Base-by-base conservation (phyloP, 2,888 invertebrate genomes). In the Stenotaenia linearis region DNA sequence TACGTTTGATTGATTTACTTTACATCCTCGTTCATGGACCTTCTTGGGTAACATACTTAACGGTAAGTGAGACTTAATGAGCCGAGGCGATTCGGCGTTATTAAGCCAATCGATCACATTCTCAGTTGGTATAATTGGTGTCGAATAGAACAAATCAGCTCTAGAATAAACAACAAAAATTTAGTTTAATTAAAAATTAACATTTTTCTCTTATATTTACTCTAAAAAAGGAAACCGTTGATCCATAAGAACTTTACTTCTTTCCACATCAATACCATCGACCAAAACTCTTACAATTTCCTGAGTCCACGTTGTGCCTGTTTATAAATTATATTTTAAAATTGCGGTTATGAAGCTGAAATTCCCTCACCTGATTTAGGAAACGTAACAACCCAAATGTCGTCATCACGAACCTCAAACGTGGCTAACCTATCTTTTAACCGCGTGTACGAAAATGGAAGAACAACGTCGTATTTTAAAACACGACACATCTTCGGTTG, bases 341-440 rank as follows among this genome's bases (percentile, higher is more conserved):
- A 12, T 7, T 40, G 2, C 2, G 15, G 2, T 15, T 12, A 12
- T 15, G 12, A 2, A 2, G 40, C 2, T 40, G 2, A 40, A 40
- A 40, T 15, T 75, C 75, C 79, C 82, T 85, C 84, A 90, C 92
- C 91, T 79, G 88, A 87, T 85, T 90, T 89, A 0, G 89, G 89
- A 84, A 88, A 89, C 82, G 88, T 89, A 82, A 88, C 87, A 1
- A 90, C 86, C 89, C 89, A 90, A 28, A 89, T 83, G 81, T 90
- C 90, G 61, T 88, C 87, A 21, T 89, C 86, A 3, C 86, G 84
- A 4, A 89, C 87, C 78, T 87, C 84, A 83, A 89, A 87, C 1
- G 21, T 56, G 18, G 23, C 4, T 56, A 56, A 56, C 23, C 56
- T 3, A 3, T 18, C 56, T 56, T 56, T 56, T 7, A 56, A 23